Evolutionary conservation across 64 coral and sea anemone species (phyloP), one percentile per base, ranked within the genome.

Genomic region (Porites australiensis): DNA sequence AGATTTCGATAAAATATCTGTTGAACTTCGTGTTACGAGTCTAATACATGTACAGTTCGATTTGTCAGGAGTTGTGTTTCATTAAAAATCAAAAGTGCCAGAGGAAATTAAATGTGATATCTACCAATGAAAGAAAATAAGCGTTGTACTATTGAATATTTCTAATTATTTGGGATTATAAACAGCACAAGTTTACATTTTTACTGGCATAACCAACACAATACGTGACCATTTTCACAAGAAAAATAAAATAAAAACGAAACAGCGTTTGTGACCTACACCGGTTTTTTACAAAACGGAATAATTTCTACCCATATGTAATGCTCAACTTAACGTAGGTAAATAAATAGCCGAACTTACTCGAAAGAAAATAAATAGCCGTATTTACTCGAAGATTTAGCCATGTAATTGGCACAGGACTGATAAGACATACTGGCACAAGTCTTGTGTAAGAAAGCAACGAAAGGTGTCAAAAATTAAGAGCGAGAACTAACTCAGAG

Each of bases 271-370:
- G 44, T 49, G 59, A 82, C 47, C 14, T 82, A 60, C 53, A 80
- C 37, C 61, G 37, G 57, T 60, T 43, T 61, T 60, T 43, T 55
- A 80, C 77, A 80, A 80, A 80, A 37, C 13, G 22, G 15, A 80
- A 37, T 37, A 37, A 37, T 37, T 37, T 37, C 27, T 37, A 37
- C 27, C 27, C 27, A 37, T 37, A 37, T 37, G 27, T 37, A 37
- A 37, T 37, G 27, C 27, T 37, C 27, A 37, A 37, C 27, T 37
- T 37, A 37, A 37, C 27, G 27, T 37, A 37, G 0, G 27, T 37
- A 37, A 37, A 37, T 37, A 37, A 37, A 37, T 37, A 37, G 27
- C 27, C 27, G 27, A 37, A 37, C 27, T 37, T 37, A 37, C 27
- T 37, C 27, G 27, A 37, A 37, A 37, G 27, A 37, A 37, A 50